phyloP scores from a whole-genome alignment of 2,888 invertebrate species.

The Tinea pellionella region DNA sequence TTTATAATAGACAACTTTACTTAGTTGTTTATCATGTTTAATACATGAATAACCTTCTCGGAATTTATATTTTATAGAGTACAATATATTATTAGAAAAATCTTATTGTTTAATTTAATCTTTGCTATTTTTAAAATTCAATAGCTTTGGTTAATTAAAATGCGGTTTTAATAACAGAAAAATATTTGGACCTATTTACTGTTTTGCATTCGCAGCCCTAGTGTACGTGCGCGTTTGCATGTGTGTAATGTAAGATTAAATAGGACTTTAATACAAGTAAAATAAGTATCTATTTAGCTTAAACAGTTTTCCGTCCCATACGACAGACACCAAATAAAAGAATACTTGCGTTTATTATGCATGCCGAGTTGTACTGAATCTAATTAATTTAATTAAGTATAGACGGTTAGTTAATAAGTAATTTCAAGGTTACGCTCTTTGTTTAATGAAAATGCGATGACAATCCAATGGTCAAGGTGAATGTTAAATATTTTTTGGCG shows the following conservation, averaged over 20 bases:
- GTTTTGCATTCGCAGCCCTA: too few relatives aligned
- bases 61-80: not conserved
- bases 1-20: not conserved
- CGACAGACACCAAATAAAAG: not conserved
- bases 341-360: constrained; percentile 23
- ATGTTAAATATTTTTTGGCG: constrained; percentile 3
- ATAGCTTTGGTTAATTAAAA: too few relatives aligned
- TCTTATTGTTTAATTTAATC: not conserved
- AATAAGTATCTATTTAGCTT: not conserved
- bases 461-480: constrained; percentile 11
- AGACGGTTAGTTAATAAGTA: constrained; percentile 6
- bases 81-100: too few relatives aligned
- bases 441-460: constrained; percentile 11
- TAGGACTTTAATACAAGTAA: too few relatives aligned
- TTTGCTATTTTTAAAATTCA: too few relatives aligned
- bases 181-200: too few relatives aligned
- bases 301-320: not conserved
- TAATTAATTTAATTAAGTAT: constrained; percentile 36
- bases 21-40: not conserved
- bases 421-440: constrained; percentile 7
- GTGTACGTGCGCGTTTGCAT: too few relatives aligned
- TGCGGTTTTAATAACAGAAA: too few relatives aligned
- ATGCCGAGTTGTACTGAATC: constrained; percentile 41
- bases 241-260: too few relatives aligned
- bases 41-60: not conserved